Conservation (phyloP, 1,140 invertebrate species). For the Homarus americanus region DNA sequence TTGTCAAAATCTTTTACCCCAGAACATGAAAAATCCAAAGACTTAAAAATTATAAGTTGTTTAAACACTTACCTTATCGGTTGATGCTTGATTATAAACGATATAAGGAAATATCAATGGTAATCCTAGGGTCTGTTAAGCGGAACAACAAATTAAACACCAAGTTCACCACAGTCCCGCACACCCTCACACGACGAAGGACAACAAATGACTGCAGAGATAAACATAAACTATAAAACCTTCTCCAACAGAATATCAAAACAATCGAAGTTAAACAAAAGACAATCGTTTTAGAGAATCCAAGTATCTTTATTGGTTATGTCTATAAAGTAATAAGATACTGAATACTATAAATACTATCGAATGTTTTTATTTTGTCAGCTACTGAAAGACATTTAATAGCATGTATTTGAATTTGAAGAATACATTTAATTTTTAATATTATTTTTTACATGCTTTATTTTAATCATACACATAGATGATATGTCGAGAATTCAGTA, state of each 20-base stretch:
- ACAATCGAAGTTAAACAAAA: conserved; percentile 34
- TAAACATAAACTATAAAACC: conserved; percentile 26
- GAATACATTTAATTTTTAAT: neutral
- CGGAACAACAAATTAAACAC: neutral
- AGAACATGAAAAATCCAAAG: no score
- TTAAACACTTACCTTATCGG: conserved; percentile 2
- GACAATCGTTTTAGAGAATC: neutral
- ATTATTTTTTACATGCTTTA: no score
- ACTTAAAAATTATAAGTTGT: no score
- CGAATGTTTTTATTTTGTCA: neutral
- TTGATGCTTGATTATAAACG: neutral
- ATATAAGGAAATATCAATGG: neutral
- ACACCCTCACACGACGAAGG: conserved; percentile 23
- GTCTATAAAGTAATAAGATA: neutral
- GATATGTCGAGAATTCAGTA: no score
- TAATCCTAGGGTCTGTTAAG: neutral
- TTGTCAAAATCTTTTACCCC: no score
- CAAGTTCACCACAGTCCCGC: neutral
- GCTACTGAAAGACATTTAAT: neutral
- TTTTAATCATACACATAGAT: no score
- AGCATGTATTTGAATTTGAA: neutral
- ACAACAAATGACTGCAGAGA: conserved; percentile 36
- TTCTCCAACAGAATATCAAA: conserved; percentile 20
- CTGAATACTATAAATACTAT: neutral
- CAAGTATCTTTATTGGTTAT: neutral